Evolutionary conservation across 2,797 vertebrate species (phyloP).

Genomic region (Heliangelus exortis): DNA sequence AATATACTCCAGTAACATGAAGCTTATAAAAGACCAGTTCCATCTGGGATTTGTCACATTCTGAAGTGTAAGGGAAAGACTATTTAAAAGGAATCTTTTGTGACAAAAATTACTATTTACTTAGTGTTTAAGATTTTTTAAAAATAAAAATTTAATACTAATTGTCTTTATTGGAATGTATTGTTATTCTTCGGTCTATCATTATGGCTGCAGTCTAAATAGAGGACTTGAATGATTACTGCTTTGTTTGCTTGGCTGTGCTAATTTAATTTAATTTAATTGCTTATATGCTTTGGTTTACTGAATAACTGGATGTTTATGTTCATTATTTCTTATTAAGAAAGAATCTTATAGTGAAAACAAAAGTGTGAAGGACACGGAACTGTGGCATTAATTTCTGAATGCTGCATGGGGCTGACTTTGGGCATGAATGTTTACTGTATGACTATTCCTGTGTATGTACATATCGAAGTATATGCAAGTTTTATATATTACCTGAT

Average conservation of each 20-base stretch:
- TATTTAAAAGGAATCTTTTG: conserved; percentile 13
- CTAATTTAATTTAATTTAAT: conserved; percentile 81
- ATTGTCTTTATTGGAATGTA: conserved; percentile 65
- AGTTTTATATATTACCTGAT: neutral
- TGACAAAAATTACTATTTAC: conserved; percentile 25
- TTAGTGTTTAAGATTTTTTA: conserved; percentile 18
- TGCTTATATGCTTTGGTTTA: conserved; percentile 78
- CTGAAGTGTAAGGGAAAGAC: conserved; percentile 45
- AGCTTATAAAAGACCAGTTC: conserved; percentile 40
- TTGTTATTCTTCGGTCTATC: conserved; percentile 61
- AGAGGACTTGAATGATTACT: conserved; percentile 68
- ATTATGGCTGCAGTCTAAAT: conserved; percentile 60
- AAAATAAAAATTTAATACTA: conserved; percentile 61
- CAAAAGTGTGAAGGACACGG: conserved; percentile 57
- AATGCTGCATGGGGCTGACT: neutral
- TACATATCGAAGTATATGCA: rapidly evolving
- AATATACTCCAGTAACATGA: conserved; percentile 3
- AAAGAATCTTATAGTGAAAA: conserved; percentile 71
- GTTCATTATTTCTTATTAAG: conserved; percentile 79
- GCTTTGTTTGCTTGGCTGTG: conserved; percentile 78
- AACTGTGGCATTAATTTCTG: neutral
- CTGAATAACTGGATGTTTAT: conserved; percentile 79
- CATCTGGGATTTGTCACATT: conserved; percentile 57
- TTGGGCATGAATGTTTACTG: neutral
- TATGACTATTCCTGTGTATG: neutral